Conservation (phyloP, 1,140 invertebrate genomes). For the Cotesia chilonis region DNA sequence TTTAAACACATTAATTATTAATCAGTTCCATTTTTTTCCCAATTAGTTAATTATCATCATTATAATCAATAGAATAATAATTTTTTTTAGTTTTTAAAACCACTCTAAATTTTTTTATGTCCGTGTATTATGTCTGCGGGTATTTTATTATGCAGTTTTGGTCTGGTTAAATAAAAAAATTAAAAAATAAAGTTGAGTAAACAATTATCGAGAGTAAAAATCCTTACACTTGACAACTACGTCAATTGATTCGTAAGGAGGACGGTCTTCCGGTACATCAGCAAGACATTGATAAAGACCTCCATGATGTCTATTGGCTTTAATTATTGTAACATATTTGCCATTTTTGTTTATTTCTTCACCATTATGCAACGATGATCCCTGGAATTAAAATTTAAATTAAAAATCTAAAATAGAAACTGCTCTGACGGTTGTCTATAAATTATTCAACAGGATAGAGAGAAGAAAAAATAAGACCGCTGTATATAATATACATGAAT, state of each 20-base stretch:
- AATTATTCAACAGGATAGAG: neutral
- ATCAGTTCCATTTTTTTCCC: too few species aligned
- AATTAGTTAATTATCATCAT: too few species aligned
- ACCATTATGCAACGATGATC: slow-evolving; percentile 37
- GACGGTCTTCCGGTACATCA: slow-evolving; percentile 41
- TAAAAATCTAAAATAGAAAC: slow-evolving; percentile 10
- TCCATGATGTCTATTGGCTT: slow-evolving; percentile 47
- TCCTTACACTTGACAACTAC: slow-evolving; percentile 51
- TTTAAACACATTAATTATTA: too few species aligned
- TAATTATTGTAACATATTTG: slow-evolving; percentile 46
- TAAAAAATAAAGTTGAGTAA: neutral
- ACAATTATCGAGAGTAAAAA: slow-evolving; percentile 19
- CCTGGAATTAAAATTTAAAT: slow-evolving; percentile 44
- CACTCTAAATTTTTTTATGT: too few species aligned
- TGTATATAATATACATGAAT: too few species aligned
- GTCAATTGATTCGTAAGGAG: slow-evolving; percentile 43
- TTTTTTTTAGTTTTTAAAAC: too few species aligned
- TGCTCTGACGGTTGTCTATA: neutral
- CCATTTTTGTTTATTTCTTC: slow-evolving; percentile 33
- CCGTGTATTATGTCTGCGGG: too few species aligned
- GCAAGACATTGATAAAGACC: slow-evolving; percentile 54
- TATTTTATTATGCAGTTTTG: neutral
- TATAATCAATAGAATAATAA: too few species aligned
- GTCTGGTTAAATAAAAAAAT: slow-evolving; percentile 1
- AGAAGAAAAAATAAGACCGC: neutral